These are phyloP conservation scores for Campoplex nolae DNA, from an alignment of 2,888 invertebrate species.

Conservation along the genomic window DNA sequence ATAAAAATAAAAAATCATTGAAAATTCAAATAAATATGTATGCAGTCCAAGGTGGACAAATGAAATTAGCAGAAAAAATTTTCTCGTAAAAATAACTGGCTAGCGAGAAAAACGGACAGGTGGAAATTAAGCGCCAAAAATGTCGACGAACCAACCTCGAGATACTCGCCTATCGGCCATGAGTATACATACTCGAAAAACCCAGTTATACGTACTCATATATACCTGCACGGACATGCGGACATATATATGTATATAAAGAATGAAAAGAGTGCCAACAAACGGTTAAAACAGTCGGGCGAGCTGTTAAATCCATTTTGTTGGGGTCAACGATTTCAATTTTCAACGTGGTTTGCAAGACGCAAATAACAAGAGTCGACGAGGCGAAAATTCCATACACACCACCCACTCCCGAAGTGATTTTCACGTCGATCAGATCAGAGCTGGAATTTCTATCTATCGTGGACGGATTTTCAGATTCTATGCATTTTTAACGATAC, in stretches of 20 bases:
- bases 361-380: conserved; percentile 58
- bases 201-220: not conserved
- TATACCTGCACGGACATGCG: not conserved
- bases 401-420: conserved; percentile 38
- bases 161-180: conserved; percentile 26
- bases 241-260: conserved; percentile 15
- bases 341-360: conserved; percentile 63
- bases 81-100: conserved; percentile 49
- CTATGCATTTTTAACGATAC: conserved; percentile 64
- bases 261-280: conserved; percentile 48
- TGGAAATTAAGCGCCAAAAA: conserved; percentile 50
- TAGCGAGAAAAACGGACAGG: conserved; percentile 31
- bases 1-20: conserved; percentile 41
- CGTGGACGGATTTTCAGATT: conserved; percentile 61
- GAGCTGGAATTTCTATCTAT: conserved; percentile 49
- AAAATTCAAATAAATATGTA: conserved; percentile 61
- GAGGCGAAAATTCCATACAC: conserved; percentile 40
- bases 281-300: conserved; percentile 48
- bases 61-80: conserved; percentile 71
- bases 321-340: conserved; percentile 65
- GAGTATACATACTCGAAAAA: conserved; percentile 21
- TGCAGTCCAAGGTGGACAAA: conserved; percentile 64
- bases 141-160: conserved; percentile 46
- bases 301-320: conserved; percentile 58
- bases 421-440: conserved; percentile 60